A percentile compares a stretch with the other conserved stretches of the same genome.
Conservation (phyloP, 2,888 invertebrate genomes). For the Petrolisthes cinctipes region DNA sequence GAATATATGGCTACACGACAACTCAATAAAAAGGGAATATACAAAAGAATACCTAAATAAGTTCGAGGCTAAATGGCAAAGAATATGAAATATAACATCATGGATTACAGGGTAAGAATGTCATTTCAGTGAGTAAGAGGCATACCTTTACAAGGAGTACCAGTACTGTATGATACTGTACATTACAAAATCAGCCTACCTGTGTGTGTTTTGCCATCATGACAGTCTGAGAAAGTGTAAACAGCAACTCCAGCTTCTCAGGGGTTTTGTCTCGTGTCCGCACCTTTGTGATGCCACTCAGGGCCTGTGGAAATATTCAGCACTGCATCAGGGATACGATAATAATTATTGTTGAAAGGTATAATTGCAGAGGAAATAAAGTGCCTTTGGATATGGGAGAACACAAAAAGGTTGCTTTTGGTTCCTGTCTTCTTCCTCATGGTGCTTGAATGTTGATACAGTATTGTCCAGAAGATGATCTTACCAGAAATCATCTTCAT, state of each 20-base stretch:
- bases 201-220: conserved; percentile 57
- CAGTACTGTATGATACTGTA: neutral
- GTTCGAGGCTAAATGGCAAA: no score
- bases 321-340: neutral
- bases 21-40: no score
- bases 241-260: conserved; percentile 55
- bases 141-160: no score
- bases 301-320: conserved; percentile 20
- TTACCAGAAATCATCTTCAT: neutral
- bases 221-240: conserved; percentile 57
- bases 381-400: neutral
- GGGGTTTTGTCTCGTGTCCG: conserved; percentile 44
- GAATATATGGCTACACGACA: no score
- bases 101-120: no score
- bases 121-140: no score
- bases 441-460: no score
- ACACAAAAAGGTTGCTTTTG: neutral
- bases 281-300: conserved; percentile 43
- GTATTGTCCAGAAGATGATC: no score
- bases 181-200: conserved; percentile 15
- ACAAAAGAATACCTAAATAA: no score
- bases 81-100: no score
- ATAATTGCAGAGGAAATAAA: neutral
- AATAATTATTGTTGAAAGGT: neutral
- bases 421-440: neutral